phyloP scores from a whole-genome alignment of 1,140 invertebrate genomes.

The Zaprionus capensis region DNA sequence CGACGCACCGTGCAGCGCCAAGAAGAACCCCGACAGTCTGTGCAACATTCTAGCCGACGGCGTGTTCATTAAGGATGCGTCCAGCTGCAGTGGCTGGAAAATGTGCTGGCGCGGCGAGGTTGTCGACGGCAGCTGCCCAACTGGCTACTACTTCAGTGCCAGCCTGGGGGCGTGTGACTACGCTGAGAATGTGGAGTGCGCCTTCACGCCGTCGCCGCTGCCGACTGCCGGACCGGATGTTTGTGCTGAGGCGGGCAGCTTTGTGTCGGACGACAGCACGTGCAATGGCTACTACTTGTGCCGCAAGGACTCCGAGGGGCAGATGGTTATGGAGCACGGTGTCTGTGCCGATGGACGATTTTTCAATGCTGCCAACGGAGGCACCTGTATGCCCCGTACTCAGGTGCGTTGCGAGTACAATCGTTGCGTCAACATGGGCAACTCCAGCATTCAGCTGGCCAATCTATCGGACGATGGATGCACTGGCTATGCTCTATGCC shows the following conservation, averaged over 20 bases:
- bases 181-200: slow-evolving; percentile 61
- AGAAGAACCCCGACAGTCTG: slow-evolving; percentile 61
- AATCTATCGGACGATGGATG: slow-evolving; percentile 70
- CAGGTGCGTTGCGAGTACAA: slow-evolving; percentile 58
- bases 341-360: slow-evolving; percentile 60
- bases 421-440: slow-evolving; percentile 70
- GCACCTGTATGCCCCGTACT: slow-evolving; percentile 65
- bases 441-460: slow-evolving; percentile 61
- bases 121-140: slow-evolving; percentile 62
- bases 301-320: slow-evolving; percentile 12
- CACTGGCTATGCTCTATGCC: slow-evolving; percentile 64
- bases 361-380: slow-evolving; percentile 43
- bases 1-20: slow-evolving; percentile 50
- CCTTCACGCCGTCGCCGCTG: slow-evolving; percentile 18
- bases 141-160: slow-evolving; percentile 65
- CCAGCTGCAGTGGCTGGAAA: slow-evolving; percentile 62
- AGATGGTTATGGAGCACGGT: slow-evolving; percentile 61
- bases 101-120: slow-evolving; percentile 66
- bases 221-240: slow-evolving; percentile 32
- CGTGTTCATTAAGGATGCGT: slow-evolving; percentile 62
- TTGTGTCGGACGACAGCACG: slow-evolving; percentile 60
- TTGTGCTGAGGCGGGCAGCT: slow-evolving; percentile 53
- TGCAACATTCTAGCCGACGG: slow-evolving; percentile 80
- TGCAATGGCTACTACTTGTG: slow-evolving; percentile 79
- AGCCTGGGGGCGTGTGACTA: slow-evolving; percentile 60